Percentiles rank a stretch among this genome's conserved stretches.
These are phyloP conservation scores for Drosophila ohnishii DNA, from an alignment of 1,140 invertebrate species.

Conservation along the genomic window DNA sequence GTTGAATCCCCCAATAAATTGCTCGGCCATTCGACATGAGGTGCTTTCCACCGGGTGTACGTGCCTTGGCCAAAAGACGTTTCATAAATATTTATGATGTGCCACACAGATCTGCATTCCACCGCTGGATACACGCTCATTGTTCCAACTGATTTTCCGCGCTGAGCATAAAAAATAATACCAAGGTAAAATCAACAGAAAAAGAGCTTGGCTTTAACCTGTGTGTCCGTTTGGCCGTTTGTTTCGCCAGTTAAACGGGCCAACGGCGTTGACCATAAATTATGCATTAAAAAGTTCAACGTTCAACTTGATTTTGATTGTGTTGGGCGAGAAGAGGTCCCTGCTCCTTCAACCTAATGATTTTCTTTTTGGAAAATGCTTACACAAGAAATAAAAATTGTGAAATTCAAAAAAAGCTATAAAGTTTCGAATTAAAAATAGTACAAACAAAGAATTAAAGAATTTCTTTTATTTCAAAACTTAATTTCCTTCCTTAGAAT, in stretches of 20 bases:
- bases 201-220: conserved; percentile 55
- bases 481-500: too few species aligned
- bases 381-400: neutral
- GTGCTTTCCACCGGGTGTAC: conserved; percentile 16
- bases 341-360: conserved; percentile 37
- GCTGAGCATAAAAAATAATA: conserved; percentile 25
- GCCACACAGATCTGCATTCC: conserved; percentile 37
- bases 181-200: conserved; percentile 27
- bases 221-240: conserved; percentile 7
- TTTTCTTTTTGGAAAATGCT: conserved; percentile 4
- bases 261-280: conserved; percentile 57
- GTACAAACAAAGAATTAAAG: neutral
- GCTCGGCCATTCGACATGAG: conserved; percentile 50
- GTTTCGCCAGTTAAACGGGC: conserved; percentile 18
- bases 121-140: conserved; percentile 8
- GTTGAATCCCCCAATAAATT: conserved; percentile 64
- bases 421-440: neutral
- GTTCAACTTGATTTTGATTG: conserved; percentile 75
- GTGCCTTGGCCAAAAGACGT: conserved; percentile 28
- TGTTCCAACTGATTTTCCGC: conserved; percentile 51
- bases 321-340: conserved; percentile 49
- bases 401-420: too few species aligned
- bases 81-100: conserved; percentile 79
- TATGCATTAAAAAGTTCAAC: conserved; percentile 80
- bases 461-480: neutral